A percentile compares a stretch with the other conserved stretches of the same genome.
These are phyloP conservation scores for Solea solea DNA, from an alignment of 2,113 vertebrate genomes.

Conservation along the genomic window DNA sequence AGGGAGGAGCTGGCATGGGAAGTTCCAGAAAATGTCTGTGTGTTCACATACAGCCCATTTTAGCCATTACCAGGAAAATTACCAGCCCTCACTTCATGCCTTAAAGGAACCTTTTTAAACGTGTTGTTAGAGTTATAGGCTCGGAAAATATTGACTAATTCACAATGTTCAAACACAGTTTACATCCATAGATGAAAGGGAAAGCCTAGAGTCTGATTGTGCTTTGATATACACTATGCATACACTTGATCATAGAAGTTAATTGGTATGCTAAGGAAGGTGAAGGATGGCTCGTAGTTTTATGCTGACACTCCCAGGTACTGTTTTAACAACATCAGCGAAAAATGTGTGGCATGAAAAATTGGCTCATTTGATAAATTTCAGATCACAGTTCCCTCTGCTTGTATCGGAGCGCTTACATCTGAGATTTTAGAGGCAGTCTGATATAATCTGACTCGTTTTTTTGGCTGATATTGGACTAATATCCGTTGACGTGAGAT, in stretches of 20 bases:
- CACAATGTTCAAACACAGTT: not conserved
- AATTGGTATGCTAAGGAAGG: not conserved
- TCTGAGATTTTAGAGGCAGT: too few relatives aligned
- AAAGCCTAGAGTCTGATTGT: not conserved
- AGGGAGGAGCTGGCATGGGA: too few relatives aligned
- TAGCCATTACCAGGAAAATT: too few relatives aligned
- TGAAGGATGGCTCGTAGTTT: slow-evolving; percentile 3
- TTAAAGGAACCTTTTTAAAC: too few relatives aligned
- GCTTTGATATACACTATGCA: not conserved
- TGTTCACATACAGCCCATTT: too few relatives aligned
- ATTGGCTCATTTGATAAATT: slow-evolving; percentile 14
- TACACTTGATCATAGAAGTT: slow-evolving; percentile 2
- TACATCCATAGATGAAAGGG: not conserved
- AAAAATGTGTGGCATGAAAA: slow-evolving; percentile 10
- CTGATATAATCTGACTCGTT: too few relatives aligned
- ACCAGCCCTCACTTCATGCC: too few relatives aligned
- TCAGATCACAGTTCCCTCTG: not conserved
- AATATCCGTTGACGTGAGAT: too few relatives aligned
- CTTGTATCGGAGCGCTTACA: too few relatives aligned
- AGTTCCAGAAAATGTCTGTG: too few relatives aligned
- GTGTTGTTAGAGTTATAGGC: not conserved
- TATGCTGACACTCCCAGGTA: slow-evolving; percentile 14
- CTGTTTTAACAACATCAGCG: slow-evolving; percentile 13
- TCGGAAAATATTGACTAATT: slow-evolving; percentile 7
- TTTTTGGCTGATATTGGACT: too few relatives aligned